Base-by-base conservation (phyloP, 2,797 vertebrate genomes). In the Periophthalmus magnuspinnatus region DNA sequence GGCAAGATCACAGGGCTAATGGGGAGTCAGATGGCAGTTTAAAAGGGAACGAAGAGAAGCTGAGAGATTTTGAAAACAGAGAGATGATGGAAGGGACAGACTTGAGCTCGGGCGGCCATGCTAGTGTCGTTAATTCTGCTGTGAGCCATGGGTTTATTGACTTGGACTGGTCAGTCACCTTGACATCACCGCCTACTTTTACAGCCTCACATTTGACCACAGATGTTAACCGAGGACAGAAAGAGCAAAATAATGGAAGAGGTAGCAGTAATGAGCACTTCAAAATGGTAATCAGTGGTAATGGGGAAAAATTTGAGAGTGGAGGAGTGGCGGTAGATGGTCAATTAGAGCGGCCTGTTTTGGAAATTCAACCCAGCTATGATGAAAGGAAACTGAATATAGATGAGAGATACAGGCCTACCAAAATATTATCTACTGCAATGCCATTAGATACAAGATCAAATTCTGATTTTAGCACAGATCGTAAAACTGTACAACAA, bases 41-140 rank as follows among this genome's bases (percentile, higher is more conserved):
- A 76, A 88, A 87, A 75, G 68, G 72, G 71, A 79, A 76, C 45
- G 72, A 74, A 22, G 85, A 90, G 78, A 82, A 80, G 69, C 82
- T 88, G 65, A 50, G 75, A 79, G 83, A 82, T 60, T 69, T 79
- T 72, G 9, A 72, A 58, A 84, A 81, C 70, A 87, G 69, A 21
- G 65, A 76, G 69, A 24, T 68, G 61, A 81, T 33, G 50, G 77
- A 86, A 69, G 61, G 64, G 22, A 80, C 84, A 84, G 82, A 88
- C 79, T 83, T 80, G 75, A 72, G 77, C 76, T 82, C 81, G 60
- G 68, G 81, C 67, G 81, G 76, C 34, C 79, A 71, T 0, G 83
- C 79, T 14, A 76, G 78, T 55, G 67, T 74, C 22, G 73, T 65
- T 47, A 75, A 45, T 76, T 65, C 57, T 61, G 52, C 72, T 72